Percentiles rank a stretch among this genome's conserved stretches.
phyloP scores from a whole-genome alignment of 92 coral and sea anemone species.

The Phymanthus crucifer region DNA sequence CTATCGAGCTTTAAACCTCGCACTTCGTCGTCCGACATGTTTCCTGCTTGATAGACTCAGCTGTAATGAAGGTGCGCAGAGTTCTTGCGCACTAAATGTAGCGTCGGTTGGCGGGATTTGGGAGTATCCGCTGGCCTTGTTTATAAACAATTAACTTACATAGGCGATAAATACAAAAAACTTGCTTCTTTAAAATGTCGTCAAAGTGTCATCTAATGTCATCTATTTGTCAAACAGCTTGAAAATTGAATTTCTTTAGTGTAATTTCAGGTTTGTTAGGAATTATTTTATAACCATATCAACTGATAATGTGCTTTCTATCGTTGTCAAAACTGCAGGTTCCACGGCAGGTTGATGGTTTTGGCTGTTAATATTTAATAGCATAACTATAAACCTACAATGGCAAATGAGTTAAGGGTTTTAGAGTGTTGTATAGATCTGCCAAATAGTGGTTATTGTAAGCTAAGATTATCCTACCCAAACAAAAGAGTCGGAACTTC shows the following conservation, averaged over 20 bases:
- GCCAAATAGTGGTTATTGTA: neutral
- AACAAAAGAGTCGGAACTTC: neutral
- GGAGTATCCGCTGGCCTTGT: slow-evolving; percentile 41
- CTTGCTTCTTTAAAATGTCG: neutral
- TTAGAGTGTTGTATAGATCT: neutral
- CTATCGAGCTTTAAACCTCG: slow-evolving; percentile 74
- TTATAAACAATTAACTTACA: slow-evolving; percentile 44
- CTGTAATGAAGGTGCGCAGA: slow-evolving; percentile 77
- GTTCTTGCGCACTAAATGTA: slow-evolving; percentile 71
- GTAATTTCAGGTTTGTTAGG: neutral
- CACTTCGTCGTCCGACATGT: slow-evolving; percentile 97
- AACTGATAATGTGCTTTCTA: neutral
- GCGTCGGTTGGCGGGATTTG: slow-evolving; percentile 86
- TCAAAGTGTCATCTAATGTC: neutral
- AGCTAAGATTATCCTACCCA: neutral
- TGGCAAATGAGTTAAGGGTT: neutral
- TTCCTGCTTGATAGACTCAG: slow-evolving; percentile 53
- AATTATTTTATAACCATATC: neutral
- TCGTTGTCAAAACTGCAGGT: slow-evolving; percentile 14
- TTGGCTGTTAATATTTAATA: slow-evolving; percentile 19
- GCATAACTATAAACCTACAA: neutral
- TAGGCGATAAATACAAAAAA: slow-evolving; percentile 20
- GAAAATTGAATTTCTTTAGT: neutral
- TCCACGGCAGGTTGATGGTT: slow-evolving; percentile 21
- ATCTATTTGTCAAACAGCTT: neutral